Evolutionary conservation across 2,797 vertebrate species (phyloP).

Genomic region (Taeniopygia guttata): DNA sequence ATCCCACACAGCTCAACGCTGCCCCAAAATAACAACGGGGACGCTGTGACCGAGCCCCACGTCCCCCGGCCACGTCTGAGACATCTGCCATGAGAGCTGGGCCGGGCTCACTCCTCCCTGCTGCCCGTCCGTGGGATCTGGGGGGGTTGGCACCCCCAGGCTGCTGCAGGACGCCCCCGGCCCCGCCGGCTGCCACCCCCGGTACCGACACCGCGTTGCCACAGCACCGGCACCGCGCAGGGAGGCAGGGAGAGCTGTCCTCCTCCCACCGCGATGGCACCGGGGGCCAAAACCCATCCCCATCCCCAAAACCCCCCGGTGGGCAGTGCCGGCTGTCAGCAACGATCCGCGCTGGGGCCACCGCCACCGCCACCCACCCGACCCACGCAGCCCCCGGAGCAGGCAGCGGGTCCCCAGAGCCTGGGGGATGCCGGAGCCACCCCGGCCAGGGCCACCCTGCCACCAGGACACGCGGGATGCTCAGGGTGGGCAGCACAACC

Average conservation of each 20-base stretch:
- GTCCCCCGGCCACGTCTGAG: accelerated
- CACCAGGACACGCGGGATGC: neutral
- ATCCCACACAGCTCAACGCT: neutral
- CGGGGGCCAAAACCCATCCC: neutral
- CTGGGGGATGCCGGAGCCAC: neutral
- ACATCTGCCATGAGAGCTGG: accelerated
- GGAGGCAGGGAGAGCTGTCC: neutral
- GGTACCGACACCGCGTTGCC: neutral
- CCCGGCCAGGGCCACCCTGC: neutral
- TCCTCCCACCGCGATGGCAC: neutral
- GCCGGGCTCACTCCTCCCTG: accelerated
- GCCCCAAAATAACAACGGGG: neutral
- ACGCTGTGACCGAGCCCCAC: neutral
- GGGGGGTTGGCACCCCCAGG: accelerated
- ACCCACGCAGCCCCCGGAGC: neutral
- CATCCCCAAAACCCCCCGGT: neutral
- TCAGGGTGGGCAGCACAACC: neutral
- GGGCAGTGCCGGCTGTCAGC: neutral
- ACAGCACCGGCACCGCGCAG: neutral
- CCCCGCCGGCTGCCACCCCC: neutral
- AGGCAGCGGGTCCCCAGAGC: neutral
- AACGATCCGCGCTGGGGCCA: accelerated
- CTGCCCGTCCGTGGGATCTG: neutral
- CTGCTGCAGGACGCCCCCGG: neutral
- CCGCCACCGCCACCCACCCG: neutral